These are phyloP conservation scores for Liposcelis brunnea DNA, from an alignment of 2,888 invertebrate species.

Conservation along the genomic window DNA sequence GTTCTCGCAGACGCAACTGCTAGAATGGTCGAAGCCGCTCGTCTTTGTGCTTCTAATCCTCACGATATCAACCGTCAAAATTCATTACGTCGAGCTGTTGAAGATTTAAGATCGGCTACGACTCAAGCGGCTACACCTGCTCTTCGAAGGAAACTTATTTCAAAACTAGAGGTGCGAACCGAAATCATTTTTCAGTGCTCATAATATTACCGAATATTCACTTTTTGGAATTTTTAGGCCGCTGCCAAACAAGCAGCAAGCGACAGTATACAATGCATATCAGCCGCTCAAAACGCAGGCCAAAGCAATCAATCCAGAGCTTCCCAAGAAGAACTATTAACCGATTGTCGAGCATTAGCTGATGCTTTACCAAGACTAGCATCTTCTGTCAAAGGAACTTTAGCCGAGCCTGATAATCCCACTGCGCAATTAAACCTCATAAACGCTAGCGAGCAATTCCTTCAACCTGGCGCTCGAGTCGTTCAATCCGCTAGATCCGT, in stretches of 20 bases:
- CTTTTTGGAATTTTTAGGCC: constrained; percentile 32
- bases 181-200: neutral
- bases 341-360: constrained; percentile 54
- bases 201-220: no score
- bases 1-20: constrained; percentile 91
- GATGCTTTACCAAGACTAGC: constrained; percentile 67
- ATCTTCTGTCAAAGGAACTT: constrained; percentile 55
- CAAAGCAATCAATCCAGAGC: constrained; percentile 52
- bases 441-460: constrained; percentile 65
- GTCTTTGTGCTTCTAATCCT: constrained; percentile 75
- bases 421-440: constrained; percentile 64
- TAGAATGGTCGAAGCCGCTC: constrained; percentile 88
- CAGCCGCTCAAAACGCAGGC: constrained; percentile 68
- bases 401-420: constrained; percentile 50
- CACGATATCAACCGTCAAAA: constrained; percentile 72
- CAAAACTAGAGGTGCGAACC: constrained; percentile 32
- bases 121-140: constrained; percentile 71
- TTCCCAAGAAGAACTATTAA: constrained; percentile 52
- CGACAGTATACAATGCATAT: constrained; percentile 79
- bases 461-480: constrained; percentile 54
- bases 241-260: constrained; percentile 75
- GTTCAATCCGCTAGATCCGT: constrained; percentile 62
- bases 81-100: constrained; percentile 72
- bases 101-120: constrained; percentile 80
- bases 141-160: constrained; percentile 52